Evolutionary conservation across 2,797 vertebrate genomes (phyloP).

Genomic region (Limnodromus scolopaceus): DNA sequence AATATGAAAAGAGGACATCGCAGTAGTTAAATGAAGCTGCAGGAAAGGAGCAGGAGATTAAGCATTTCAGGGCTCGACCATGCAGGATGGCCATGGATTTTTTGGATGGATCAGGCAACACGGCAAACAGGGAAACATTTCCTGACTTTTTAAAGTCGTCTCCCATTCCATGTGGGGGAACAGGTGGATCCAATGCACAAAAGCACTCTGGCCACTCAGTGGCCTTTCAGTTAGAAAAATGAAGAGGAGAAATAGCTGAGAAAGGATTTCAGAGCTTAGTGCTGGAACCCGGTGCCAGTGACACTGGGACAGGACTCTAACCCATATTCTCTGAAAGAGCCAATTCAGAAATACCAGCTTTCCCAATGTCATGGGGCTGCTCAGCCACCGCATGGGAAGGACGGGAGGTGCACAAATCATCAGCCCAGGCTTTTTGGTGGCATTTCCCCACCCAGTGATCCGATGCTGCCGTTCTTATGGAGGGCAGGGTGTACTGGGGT

Average conservation of each 20-base stretch:
- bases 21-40: background rate
- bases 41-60: background rate
- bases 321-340: background rate
- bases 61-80: background rate
- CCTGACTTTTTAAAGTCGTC: background rate
- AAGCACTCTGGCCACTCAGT: background rate
- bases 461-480: fast-evolving
- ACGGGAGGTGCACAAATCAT: background rate
- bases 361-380: fast-evolving
- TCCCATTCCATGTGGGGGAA: no score
- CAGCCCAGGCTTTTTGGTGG: background rate
- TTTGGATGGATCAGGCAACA: background rate
- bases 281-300: background rate
- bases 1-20: fast-evolving
- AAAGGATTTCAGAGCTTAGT: background rate
- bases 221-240: background rate
- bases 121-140: background rate
- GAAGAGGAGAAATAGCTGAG: background rate
- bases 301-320: background rate
- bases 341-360: background rate
- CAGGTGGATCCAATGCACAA: background rate
- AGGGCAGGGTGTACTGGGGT: fast-evolving
- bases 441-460: background rate
- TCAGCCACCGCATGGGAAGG: fast-evolving
- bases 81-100: fast-evolving